Conservation (phyloP, 2,888 invertebrate genomes). For the Eudemis profundana region DNA sequence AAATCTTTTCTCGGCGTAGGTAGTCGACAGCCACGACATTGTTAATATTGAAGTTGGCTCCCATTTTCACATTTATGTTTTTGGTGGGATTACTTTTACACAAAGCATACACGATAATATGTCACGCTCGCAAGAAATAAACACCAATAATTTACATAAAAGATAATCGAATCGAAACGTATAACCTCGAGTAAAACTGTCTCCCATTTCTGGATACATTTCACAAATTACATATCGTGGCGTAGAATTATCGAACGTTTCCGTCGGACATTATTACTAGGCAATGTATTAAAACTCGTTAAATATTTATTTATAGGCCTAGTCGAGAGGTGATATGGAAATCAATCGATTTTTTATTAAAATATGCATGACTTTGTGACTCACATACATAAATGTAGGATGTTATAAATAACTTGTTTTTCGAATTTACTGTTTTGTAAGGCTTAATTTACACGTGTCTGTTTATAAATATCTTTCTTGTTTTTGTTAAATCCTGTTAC, state of each 20-base stretch:
- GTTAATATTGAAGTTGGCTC: too few relatives aligned
- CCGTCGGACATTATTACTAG: neutral
- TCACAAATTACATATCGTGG: conserved; percentile 1
- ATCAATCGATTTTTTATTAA: neutral
- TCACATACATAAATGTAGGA: too few relatives aligned
- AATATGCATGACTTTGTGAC: too few relatives aligned
- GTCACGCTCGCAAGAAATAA: neutral
- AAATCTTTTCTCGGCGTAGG: too few relatives aligned
- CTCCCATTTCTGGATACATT: neutral
- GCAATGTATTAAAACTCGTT: neutral
- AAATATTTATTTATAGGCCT: neutral
- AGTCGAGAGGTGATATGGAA: conserved; percentile 1
- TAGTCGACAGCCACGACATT: too few relatives aligned
- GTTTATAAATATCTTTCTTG: too few relatives aligned
- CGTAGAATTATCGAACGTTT: conserved; percentile 9
- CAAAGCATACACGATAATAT: neutral
- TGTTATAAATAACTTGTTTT: too few relatives aligned
- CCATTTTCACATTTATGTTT: too few relatives aligned
- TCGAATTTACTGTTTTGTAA: too few relatives aligned
- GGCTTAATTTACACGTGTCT: too few relatives aligned
- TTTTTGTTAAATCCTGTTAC: too few relatives aligned
- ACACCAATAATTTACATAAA: neutral
- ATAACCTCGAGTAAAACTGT: conserved; percentile 6
- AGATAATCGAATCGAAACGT: neutral
- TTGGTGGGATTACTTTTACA: too few relatives aligned